phyloP scores from a whole-genome alignment of 2,113 vertebrate genomes.

The Salvator merianae region DNA sequence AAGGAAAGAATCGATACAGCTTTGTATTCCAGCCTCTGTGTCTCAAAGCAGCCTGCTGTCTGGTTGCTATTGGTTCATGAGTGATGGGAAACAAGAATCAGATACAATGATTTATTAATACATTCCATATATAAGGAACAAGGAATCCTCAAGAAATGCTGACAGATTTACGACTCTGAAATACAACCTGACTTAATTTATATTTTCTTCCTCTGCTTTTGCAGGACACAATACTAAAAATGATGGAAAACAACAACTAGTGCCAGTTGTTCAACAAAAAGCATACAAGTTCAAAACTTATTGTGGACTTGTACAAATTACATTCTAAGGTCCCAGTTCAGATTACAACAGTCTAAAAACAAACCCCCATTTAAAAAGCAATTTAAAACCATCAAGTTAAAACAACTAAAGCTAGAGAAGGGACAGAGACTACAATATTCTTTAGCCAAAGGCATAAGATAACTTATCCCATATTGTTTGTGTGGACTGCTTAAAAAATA shows the following conservation, averaged over 20 bases:
- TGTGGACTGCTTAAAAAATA: neutral
- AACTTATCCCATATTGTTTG: neutral
- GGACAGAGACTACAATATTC: too few species aligned
- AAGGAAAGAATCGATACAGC: conserved; percentile 43
- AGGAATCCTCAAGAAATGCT: neutral
- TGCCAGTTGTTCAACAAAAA: neutral
- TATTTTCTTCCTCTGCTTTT: neutral
- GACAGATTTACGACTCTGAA: conserved; percentile 13
- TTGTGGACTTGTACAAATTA: neutral
- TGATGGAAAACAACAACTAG: neutral
- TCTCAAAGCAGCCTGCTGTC: neutral
- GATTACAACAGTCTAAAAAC: too few species aligned
- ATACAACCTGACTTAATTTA: neutral
- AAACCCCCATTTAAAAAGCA: too few species aligned
- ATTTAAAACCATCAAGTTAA: too few species aligned
- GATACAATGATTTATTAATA: neutral
- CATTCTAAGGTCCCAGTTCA: too few species aligned
- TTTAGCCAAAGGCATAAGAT: too few species aligned
- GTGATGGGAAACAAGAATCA: conserved; percentile 18
- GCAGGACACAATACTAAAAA: neutral
- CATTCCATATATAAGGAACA: neutral
- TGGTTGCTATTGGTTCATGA: neutral
- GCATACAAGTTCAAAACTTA: neutral
- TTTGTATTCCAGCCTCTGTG: conserved; percentile 8
- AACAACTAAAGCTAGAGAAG: too few species aligned